Conservation (phyloP, 2,888 invertebrate species). For the Andrena praecox region DNA sequence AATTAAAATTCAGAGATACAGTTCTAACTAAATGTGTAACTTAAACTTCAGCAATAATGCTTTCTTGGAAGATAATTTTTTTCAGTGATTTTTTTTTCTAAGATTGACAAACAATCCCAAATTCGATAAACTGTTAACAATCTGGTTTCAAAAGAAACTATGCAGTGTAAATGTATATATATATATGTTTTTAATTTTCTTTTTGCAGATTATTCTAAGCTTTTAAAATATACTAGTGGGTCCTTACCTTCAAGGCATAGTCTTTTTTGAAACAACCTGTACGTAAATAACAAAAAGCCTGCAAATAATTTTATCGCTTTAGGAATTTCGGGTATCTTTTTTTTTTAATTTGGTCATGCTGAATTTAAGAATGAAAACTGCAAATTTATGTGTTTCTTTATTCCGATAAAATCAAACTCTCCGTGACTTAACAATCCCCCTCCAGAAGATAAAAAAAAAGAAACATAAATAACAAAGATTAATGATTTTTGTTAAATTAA, state of each 20-base stretch:
- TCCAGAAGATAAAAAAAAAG: neutral
- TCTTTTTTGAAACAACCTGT: conserved; percentile 51
- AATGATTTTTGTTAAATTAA: too few relatives aligned
- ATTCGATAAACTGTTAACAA: conserved; percentile 21
- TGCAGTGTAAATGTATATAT: conserved; percentile 17
- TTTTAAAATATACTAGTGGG: conserved; percentile 19
- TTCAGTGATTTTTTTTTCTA: neutral
- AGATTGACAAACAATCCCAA: conserved; percentile 43
- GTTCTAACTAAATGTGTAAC: neutral
- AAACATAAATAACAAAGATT: neutral
- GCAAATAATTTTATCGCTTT: conserved; percentile 44
- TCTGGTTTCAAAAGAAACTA: conserved; percentile 39
- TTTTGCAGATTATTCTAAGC: conserved; percentile 1
- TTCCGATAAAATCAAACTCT: too few relatives aligned
- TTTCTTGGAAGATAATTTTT: neutral
- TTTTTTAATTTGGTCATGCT: conserved; percentile 37
- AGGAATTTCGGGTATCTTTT: conserved; percentile 6
- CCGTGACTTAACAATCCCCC: too few relatives aligned
- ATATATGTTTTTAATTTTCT: neutral
- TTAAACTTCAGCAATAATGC: neutral
- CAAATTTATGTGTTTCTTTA: neutral
- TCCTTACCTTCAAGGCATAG: conserved; percentile 47
- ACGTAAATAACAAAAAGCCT: conserved; percentile 44
- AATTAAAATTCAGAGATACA: neutral
- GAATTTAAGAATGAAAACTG: conserved; percentile 21